Evolutionary conservation across 35 echinoderm and acorn worm genomes (phyloP), one percentile per base, ranked within the genome.

Genomic region (Patiria miniata): DNA sequence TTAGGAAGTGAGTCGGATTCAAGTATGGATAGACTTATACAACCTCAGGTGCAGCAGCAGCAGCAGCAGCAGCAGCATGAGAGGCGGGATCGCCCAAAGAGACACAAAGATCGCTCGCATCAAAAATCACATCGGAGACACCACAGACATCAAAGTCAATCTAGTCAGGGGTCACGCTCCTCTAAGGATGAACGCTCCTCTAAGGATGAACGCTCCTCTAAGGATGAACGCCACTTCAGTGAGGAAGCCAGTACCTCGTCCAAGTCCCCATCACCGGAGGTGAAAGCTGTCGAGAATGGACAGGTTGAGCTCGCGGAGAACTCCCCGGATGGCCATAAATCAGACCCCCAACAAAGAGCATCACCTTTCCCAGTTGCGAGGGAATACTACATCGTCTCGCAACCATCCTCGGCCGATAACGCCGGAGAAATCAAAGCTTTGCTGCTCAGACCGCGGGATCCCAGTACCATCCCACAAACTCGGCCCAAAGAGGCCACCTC

Each of bases 351-450:
- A 23, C 68, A 86, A 55, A 88, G 52, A 56, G 54, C 85, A 34
- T 77, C 88, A 19, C 88, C 60, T 12, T 84, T 90, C 79, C 42
- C 78, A 10, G 38, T 61, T 22, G 81, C 88, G 1, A 83, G 89
- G 22, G 95, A 83, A 61, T 97, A 97, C 78, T 97, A 97, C 68
- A 97, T 97, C 61, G 95, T 97, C 10, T 54, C 91, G 51, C 88
- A 87, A 42, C 91, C 91, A 77, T 92, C 94, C 29, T 91, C 83
- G 17, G 86, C 81, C 59, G 86, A 93, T 85, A 79, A 93, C 77
- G 61, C 85, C 32, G 91, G 95, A 18, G 95, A 97, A 58, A 93
- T 97, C 5, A 97, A 97, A 61, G 83, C 92, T 53, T 85, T 97
- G 18, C 81, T 95, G 52, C 77, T 97, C 37, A 79, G 88, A 85